phyloP scores from a whole-genome alignment of 2,888 invertebrate species.

The Eupithecia exiguata region DNA sequence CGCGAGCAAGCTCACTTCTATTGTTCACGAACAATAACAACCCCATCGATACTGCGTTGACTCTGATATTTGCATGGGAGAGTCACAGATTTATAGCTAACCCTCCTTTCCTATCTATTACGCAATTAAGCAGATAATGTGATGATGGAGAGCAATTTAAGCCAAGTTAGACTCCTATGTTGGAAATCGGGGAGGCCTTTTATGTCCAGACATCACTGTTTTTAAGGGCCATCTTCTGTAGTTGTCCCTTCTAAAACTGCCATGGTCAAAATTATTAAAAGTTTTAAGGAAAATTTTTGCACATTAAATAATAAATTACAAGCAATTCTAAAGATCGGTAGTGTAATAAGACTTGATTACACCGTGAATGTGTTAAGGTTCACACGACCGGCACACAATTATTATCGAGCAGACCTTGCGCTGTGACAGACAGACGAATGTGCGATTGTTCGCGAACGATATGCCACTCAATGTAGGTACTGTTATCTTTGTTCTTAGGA shows the following conservation, averaged over 20 bases:
- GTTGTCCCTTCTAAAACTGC: neutral
- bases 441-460: slow-evolving; percentile 63
- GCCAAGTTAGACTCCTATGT: neutral
- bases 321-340: slow-evolving; percentile 62
- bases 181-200: neutral
- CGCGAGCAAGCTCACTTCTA: slow-evolving; percentile 47
- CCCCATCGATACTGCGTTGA: slow-evolving; percentile 37
- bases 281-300: slow-evolving; percentile 44
- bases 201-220: neutral
- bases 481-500: slow-evolving; percentile 27
- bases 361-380: slow-evolving; percentile 67
- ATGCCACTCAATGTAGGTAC: slow-evolving; percentile 30
- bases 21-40: slow-evolving; percentile 46
- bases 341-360: slow-evolving; percentile 64
- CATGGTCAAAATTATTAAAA: slow-evolving; percentile 27
- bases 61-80: slow-evolving; percentile 1
- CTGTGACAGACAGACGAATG: slow-evolving; percentile 74
- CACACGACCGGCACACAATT: slow-evolving; percentile 66
- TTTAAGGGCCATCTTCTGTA: neutral
- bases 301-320: slow-evolving; percentile 55
- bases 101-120: neutral
- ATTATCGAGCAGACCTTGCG: slow-evolving; percentile 73
- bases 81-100: neutral
- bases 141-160: neutral
- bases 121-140: neutral